phyloP scores from a whole-genome alignment of 2,888 invertebrate species.

The Eristalis pertinax region DNA sequence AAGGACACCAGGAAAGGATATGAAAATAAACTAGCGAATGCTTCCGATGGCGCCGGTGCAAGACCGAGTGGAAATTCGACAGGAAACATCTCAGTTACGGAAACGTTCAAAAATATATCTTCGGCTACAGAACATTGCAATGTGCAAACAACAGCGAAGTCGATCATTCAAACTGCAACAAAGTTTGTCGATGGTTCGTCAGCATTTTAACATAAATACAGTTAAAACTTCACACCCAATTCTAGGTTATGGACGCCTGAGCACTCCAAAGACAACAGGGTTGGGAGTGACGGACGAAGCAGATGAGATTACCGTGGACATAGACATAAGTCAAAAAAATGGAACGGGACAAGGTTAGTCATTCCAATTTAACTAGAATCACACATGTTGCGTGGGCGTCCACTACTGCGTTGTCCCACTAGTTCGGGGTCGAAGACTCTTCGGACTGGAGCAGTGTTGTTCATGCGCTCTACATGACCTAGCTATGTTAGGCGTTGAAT shows the following conservation, averaged over 20 bases:
- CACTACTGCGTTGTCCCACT: too few species aligned
- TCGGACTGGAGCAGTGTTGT: too few species aligned
- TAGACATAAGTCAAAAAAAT: constrained; percentile 60
- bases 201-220: too few species aligned
- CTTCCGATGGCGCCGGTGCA: neutral
- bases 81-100: neutral
- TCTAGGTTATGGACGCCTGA: neutral
- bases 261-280: neutral
- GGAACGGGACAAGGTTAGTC: constrained; percentile 62
- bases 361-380: neutral
- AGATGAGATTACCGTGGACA: constrained; percentile 48
- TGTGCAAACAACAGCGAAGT: neutral
- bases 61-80: neutral
- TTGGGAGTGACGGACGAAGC: neutral
- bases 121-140: neutral
- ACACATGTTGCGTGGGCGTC: too few species aligned
- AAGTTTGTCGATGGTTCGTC: too few species aligned
- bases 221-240: neutral
- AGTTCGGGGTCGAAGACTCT: too few species aligned
- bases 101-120: neutral
- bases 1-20: constrained; percentile 11
- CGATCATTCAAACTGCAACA: neutral
- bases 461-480: too few species aligned
- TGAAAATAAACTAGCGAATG: neutral
- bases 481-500: too few species aligned